Evolutionary conservation across 1,140 invertebrate genomes (phyloP), one percentile per base, ranked within the genome.

Genomic region (Hyles vespertilio): DNA sequence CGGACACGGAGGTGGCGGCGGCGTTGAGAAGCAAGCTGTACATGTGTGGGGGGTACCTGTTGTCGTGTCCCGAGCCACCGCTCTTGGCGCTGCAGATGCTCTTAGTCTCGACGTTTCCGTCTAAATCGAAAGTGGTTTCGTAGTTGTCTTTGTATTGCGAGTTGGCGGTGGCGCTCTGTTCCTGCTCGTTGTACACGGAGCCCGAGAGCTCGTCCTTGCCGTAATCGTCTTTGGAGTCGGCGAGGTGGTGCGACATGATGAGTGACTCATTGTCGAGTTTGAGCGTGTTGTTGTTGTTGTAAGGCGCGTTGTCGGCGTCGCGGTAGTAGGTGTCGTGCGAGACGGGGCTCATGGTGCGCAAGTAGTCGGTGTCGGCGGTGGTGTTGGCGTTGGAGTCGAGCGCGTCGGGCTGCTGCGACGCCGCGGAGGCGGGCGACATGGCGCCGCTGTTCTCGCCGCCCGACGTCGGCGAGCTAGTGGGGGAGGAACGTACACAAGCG

Each of bases 81-180:
- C 91, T 93, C 77, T 91, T 93, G 68, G 85, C 91, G 87, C 90
- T 93, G 74, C 85, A 93, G 74, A 90, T 93, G 74, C 87, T 93
- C 87, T 91, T 93, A 61, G 89, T 93, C 79, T 97, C 95, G 55
- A 96, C 94, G 86, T 96, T 96, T 33, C 94, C 94, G 63, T 95
- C 94, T 55, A 94, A 89, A 87, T 96, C 95, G 81, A 95, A 95
- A 3, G 94, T 95, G 4, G 94, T 96, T 78, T 96, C 95, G 65
- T 94, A 95, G 89, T 95, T 95, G 80, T 94, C 93, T 69, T 89
- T 89, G 64, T 86, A 89, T 43, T 88, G 86, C 10, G 81, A 74
- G 58, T 71, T 78, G 32, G 70, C 61, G 45, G 65, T 59, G 5
- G 66, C 54, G 54, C 73, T 78, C 43, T 73, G 74, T 4, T 81